Base-by-base conservation (phyloP, 2,113 vertebrate species). In the Pholis gunnellus region DNA sequence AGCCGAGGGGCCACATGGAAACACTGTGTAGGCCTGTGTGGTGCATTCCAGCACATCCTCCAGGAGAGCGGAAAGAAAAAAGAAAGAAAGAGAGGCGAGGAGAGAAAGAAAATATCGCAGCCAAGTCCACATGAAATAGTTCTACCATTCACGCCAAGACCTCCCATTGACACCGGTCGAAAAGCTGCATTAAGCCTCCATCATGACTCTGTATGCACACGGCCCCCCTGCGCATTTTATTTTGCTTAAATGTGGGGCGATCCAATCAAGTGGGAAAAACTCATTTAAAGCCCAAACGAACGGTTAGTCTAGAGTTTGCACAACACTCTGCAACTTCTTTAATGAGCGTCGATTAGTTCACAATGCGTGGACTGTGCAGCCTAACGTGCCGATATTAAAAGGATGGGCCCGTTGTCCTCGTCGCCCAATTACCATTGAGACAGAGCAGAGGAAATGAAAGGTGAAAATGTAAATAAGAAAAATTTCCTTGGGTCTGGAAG, bases 41-140 rank as follows among this genome's bases (percentile, higher is more conserved):
- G 95, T 88, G 95, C 97, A 98, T 97, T 97, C 97, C 97, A 96
- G 95, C 96, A 97, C 96, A 97, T 97, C 96, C 97, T 97, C 96
- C 96, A 96, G 95, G 95, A 95, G 96, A 88, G 88, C 66, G 88
- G 74, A 72, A 81, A 72, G 75, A 29, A 18, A 22, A 68, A 22
- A 44, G 29, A 34, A n/a, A 5, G 74, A 72, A 77, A 72, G 81
- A 29, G 50, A 48, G 25, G 57, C 75, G 79, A 80, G 72, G 90
- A 95, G 95, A 96, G 94, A 96, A 95, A 95, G 81, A 94, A 91
- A 91, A 91, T 88, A 96, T 95, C 90, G 88, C 92, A 92, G 95
- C 93, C 94, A 95, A 95, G 96, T 96, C 96, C 95, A 96, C 96
- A 96, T 97, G 95, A 97, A 97, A 96, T 96, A 96, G 91, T 95